Percentiles rank a stretch among this genome's conserved stretches.
These are phyloP conservation scores for Sialia sialis DNA, from an alignment of 2,113 vertebrate species.

Conservation along the genomic window DNA sequence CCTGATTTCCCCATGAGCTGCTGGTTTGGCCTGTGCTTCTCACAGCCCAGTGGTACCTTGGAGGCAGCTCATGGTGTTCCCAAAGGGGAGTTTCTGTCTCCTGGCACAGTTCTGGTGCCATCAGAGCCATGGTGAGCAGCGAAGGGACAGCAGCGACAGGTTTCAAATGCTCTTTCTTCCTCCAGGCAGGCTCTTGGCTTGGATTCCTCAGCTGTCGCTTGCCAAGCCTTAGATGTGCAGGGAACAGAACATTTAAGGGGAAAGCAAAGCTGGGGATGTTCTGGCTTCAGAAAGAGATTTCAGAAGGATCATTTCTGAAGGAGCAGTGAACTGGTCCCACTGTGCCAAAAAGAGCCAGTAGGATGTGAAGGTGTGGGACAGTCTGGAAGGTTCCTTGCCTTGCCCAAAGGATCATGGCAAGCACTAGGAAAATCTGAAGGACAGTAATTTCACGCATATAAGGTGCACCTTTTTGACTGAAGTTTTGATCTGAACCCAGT, in stretches of 20 bases:
- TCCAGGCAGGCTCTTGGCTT: neutral
- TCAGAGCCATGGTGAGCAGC: no score
- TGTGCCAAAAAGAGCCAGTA: neutral
- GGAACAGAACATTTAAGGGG: neutral
- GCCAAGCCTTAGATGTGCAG: neutral
- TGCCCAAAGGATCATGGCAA: neutral
- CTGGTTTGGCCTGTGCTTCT: no score
- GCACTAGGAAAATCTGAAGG: neutral
- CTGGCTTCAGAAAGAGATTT: neutral
- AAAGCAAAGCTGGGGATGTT: neutral
- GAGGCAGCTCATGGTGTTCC: neutral
- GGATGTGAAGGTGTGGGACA: neutral
- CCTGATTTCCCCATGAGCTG: neutral
- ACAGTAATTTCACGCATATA: no score
- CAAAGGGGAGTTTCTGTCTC: neutral
- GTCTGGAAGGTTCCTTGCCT: neutral
- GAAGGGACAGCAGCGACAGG: neutral
- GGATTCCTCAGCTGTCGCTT: neutral
- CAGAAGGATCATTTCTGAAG: neutral
- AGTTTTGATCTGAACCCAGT: no score
- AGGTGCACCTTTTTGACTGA: no score
- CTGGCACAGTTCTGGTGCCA: neutral
- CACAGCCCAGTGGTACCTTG: no score
- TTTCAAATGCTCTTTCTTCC: no score
- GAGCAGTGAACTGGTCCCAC: neutral